These are phyloP conservation scores for Xylocampa areola DNA, from an alignment of 2,888 invertebrate genomes.

Conservation along the genomic window DNA sequence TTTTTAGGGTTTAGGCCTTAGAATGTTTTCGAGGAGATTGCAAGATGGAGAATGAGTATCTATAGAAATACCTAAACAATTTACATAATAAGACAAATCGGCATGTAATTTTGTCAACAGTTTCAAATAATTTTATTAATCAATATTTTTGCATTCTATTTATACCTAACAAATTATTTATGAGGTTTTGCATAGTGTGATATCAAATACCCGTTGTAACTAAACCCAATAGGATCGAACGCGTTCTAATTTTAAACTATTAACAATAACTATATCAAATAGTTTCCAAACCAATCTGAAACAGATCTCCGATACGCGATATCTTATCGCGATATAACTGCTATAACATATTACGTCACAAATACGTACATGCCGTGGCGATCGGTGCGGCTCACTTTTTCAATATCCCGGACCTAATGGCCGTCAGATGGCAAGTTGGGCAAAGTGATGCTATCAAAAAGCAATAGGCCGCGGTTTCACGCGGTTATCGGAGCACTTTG, in stretches of 20 bases:
- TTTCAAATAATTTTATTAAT: too few species aligned
- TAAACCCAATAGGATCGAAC: too few species aligned
- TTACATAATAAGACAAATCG: too few species aligned
- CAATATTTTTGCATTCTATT: too few species aligned
- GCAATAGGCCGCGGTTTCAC: conserved; percentile 87
- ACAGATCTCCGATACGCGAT: conserved; percentile 24
- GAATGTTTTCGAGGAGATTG: too few species aligned
- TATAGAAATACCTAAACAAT: too few species aligned
- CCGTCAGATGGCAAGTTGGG: conserved; percentile 88
- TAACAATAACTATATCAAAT: conserved; percentile 39
- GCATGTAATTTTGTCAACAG: too few species aligned
- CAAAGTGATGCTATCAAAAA: conserved; percentile 90
- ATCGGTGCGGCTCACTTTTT: conserved; percentile 84
- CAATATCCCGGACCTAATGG: conserved; percentile 89
- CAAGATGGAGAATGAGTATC: background rate
- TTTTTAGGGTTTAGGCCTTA: too few species aligned
- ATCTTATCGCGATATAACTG: conserved; percentile 52
- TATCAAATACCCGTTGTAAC: too few species aligned
- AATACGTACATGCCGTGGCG: conserved; percentile 62
- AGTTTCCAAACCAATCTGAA: conserved; percentile 17
- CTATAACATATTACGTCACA: conserved; percentile 58
- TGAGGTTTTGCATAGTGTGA: too few species aligned
- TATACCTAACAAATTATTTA: too few species aligned
- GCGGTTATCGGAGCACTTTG: conserved; percentile 88
- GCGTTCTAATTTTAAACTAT: too few species aligned